Conservation (phyloP, 2,113 vertebrate species). For the Dermatemys mawii region DNA sequence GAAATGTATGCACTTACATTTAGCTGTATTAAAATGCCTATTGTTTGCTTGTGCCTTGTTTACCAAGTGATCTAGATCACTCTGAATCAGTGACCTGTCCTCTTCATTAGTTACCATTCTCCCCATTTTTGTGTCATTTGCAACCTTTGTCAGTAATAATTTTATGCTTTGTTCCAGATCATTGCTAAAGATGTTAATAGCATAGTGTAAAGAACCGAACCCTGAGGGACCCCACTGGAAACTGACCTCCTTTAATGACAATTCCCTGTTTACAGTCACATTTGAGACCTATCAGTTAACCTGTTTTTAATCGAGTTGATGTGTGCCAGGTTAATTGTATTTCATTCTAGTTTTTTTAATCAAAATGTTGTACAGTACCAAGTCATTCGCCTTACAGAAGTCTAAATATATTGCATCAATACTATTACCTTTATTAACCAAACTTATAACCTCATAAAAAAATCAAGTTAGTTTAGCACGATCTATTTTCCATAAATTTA, state of each 20-base stretch:
- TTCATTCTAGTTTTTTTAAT: not conserved
- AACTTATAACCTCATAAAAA: not conserved
- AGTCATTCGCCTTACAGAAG: not conserved
- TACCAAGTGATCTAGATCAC: not conserved
- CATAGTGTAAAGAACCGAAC: not conserved
- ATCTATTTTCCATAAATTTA: not conserved
- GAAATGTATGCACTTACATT: not conserved
- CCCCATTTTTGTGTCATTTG: not conserved
- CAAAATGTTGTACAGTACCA: not conserved
- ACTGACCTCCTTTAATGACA: too few species aligned
- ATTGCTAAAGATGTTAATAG: not conserved
- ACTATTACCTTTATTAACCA: not conserved
- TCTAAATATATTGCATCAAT: not conserved
- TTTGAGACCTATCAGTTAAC: not conserved
- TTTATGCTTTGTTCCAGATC: not conserved
- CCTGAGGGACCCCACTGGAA: not conserved
- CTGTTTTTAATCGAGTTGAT: not conserved
- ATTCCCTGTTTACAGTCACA: not conserved
- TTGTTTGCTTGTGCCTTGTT: not conserved
- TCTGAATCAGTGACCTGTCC: not conserved
- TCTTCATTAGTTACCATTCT: not conserved
- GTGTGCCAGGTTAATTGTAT: not conserved
- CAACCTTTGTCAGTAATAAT: not conserved
- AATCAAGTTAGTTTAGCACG: not conserved
- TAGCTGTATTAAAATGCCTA: not conserved